Conservation (phyloP, 2,888 invertebrate genomes). For the Lapara coniferarum region DNA sequence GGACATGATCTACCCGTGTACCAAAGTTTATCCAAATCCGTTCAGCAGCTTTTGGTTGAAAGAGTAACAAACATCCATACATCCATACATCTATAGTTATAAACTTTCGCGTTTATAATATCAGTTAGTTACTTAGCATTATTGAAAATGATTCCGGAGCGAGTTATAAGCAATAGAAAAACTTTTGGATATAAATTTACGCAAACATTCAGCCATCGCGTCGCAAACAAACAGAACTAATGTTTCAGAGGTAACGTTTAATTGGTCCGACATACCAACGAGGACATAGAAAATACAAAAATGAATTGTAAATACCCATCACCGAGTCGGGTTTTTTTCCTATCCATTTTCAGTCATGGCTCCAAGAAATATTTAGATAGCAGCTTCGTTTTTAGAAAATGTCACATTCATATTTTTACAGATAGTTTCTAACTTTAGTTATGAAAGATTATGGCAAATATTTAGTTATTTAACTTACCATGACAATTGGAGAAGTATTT, state of each 20-base stretch:
- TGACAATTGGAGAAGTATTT: too few relatives aligned
- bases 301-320: constrained; percentile 1
- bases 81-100: too few relatives aligned
- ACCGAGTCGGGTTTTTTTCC: background rate
- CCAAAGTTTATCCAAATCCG: too few relatives aligned
- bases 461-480: too few relatives aligned
- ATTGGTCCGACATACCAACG: background rate
- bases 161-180: background rate
- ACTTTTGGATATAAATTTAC: background rate
- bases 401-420: background rate
- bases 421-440: background rate
- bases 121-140: too few relatives aligned
- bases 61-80: too few relatives aligned
- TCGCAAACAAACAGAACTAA: background rate
- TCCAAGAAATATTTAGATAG: background rate
- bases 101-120: too few relatives aligned
- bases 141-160: too few relatives aligned
- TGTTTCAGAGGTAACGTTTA: background rate
- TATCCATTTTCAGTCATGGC: background rate
- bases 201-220: background rate
- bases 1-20: too few relatives aligned
- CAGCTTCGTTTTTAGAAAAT: background rate
- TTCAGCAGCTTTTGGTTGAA: too few relatives aligned
- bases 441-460: background rate
- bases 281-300: constrained; percentile 66